phyloP scores from a whole-genome alignment of 2,888 invertebrate genomes.

The Lutraria lutraria region DNA sequence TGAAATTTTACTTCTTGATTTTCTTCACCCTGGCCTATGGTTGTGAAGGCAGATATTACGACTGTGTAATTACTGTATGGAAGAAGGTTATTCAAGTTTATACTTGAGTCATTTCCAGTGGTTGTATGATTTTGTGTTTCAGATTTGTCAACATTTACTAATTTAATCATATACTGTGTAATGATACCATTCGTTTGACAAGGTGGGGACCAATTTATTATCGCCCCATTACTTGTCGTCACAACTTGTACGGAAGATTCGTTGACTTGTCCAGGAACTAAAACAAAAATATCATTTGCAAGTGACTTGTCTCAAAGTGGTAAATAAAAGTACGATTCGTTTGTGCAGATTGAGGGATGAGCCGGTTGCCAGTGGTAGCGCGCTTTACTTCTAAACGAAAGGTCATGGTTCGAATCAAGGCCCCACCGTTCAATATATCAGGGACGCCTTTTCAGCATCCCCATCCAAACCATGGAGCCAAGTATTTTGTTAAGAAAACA shows the following conservation, averaged over 20 bases:
- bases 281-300: neutral
- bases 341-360: too few relatives aligned
- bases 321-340: too few relatives aligned
- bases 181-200: slow-evolving; percentile 17
- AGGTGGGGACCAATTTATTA: neutral
- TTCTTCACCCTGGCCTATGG: neutral
- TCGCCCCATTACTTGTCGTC: neutral
- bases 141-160: neutral
- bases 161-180: neutral
- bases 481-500: too few relatives aligned
- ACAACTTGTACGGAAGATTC: neutral
- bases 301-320: too few relatives aligned
- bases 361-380: too few relatives aligned
- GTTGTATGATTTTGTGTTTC: neutral
- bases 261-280: neutral
- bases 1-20: neutral
- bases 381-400: too few relatives aligned
- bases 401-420: too few relatives aligned
- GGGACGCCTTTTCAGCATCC: too few relatives aligned
- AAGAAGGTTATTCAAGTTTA: neutral
- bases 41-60: neutral
- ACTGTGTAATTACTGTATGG: slow-evolving; percentile 25
- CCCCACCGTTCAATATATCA: too few relatives aligned
- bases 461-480: too few relatives aligned
- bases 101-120: neutral